A percentile compares a stretch with the other conserved stretches of the same genome.
Conservation (phyloP, 2,888 invertebrate genomes). For the Polydrusus cervinus region DNA sequence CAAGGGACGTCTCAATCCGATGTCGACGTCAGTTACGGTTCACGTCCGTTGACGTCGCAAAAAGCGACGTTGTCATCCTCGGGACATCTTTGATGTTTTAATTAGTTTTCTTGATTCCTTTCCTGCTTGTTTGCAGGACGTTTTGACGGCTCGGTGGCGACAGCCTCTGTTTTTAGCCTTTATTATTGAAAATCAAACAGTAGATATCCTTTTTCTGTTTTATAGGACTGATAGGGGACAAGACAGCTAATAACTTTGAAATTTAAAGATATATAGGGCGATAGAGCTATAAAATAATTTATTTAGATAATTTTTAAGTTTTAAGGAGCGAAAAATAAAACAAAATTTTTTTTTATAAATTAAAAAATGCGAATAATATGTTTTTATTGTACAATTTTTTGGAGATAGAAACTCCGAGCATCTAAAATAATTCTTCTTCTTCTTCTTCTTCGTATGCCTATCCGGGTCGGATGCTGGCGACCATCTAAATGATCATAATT, state of each 20-base stretch:
- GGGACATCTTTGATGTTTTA: conserved; percentile 67
- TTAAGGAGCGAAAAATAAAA: too few species aligned
- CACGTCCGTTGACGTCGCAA: conserved; percentile 54
- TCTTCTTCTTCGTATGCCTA: too few species aligned
- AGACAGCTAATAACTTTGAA: conserved; percentile 25
- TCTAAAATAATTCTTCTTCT: too few species aligned
- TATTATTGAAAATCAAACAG: conserved; percentile 44
- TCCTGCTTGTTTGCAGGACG: conserved; percentile 47
- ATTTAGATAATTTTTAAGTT: too few species aligned
- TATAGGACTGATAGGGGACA: conserved; percentile 21
- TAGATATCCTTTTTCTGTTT: conserved; percentile 24
- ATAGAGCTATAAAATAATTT: too few species aligned
- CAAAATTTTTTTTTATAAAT: too few species aligned
- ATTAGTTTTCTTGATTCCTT: conserved; percentile 65
- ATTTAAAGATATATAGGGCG: neutral
- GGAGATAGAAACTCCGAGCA: too few species aligned
- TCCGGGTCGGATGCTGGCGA: too few species aligned
- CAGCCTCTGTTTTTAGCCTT: conserved; percentile 49
- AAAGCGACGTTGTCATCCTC: conserved; percentile 58
- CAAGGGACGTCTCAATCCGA: conserved; percentile 49
- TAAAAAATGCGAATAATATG: too few species aligned
- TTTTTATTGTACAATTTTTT: too few species aligned
- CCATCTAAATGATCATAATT: too few species aligned
- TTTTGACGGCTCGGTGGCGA: conserved; percentile 48
- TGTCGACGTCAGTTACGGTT: conserved; percentile 55